Evolutionary conservation across 2,797 vertebrate species (phyloP), one percentile per base, ranked within the genome.

Genomic region (Neoniphon sammara): DNA sequence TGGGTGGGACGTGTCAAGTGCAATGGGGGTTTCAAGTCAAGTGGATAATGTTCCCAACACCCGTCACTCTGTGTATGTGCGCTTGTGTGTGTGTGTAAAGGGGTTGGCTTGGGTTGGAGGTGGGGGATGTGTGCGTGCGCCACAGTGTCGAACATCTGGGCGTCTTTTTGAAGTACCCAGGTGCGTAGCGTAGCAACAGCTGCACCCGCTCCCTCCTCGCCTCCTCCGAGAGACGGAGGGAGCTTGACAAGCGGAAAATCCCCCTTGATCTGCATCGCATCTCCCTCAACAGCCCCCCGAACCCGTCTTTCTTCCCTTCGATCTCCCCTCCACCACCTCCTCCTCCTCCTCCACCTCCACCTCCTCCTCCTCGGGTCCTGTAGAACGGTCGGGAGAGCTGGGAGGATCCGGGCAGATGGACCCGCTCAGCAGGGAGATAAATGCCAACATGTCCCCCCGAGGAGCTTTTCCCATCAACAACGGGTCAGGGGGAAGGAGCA

Each of bases 161-260:
- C 70, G 53, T 88, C 86, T 90, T 90, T 93, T 88, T 92, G 90
- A 93, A 91, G 88, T 82, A 81, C 87, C 90, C 92, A 91, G 88
- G 87, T 93, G 91, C 81, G 84, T 78, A 70, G 76, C 63, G 81
- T 62, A 68, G 77, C 74, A 84, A 87, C 94, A 94, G 90, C 89
- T 93, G 92, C 84, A 80, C 80, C 23, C 73, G 85, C 84, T 88
- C 79, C 80, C 76, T 81, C 62, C 71, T 77, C 56, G 53, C 76
- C 61, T 81, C 88, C n/a, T 80, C 20, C 2, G 50, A 76, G 63
- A 91, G 82, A 90, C 69, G 67, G 84, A 88, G 77, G 70, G 78
- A 84, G 82, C 70, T 80, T 91, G 93, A 93, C 91, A 89, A 87
- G 83, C 75, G 87, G 80, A 86, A 92, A 88, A 80, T 85, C 89